These are phyloP conservation scores for Typhlomys cinereus DNA, from an alignment of 2,113 vertebrate species.

Conservation along the genomic window DNA sequence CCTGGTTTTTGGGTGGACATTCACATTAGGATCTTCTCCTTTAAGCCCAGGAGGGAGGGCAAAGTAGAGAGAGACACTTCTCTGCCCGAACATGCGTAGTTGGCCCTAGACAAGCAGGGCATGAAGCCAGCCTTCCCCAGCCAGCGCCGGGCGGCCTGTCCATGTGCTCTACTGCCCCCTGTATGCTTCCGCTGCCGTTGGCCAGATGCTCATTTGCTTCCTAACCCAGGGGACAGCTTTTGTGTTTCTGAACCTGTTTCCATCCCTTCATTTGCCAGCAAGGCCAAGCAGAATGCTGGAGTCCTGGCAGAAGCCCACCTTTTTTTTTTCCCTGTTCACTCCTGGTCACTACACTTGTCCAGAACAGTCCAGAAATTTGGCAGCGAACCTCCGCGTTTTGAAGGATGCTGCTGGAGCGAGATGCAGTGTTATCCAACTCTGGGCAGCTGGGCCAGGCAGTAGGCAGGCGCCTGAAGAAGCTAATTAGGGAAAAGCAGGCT, in stretches of 20 bases:
- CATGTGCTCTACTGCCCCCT: background rate
- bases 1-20: background rate
- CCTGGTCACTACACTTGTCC: background rate
- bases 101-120: background rate
- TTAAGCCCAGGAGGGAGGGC: background rate
- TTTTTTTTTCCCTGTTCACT: background rate
- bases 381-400: background rate
- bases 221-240: background rate
- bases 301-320: background rate
- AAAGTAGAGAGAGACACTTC: fast-evolving
- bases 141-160: fast-evolving
- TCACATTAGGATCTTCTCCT: background rate
- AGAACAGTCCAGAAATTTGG: background rate
- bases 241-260: conserved; percentile 27
- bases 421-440: background rate
- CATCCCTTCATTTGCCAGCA: background rate
- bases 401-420: background rate
- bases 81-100: fast-evolving
- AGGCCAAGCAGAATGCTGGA: background rate
- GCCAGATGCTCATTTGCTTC: background rate
- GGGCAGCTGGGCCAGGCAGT: background rate
- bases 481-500: background rate
- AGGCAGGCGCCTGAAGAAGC: background rate
- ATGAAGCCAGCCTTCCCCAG: background rate
- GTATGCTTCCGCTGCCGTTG: fast-evolving